Conservation (phyloP, 2,113 vertebrate species). For the Cettia cetti region DNA sequence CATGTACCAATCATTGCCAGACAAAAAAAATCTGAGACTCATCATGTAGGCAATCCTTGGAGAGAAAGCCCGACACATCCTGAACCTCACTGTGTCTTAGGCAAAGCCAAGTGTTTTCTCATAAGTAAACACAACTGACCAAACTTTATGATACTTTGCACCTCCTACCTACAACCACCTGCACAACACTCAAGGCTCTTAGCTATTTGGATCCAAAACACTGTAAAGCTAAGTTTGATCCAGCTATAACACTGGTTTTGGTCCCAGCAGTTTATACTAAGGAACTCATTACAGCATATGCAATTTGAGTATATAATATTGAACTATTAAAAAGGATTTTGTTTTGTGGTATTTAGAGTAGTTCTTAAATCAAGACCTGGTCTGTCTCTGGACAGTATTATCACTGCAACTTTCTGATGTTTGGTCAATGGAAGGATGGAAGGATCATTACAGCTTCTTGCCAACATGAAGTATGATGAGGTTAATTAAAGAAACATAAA, state of each 20-base stretch:
- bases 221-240: not conserved
- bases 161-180: not conserved
- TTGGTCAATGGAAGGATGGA: not conserved
- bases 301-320: not conserved
- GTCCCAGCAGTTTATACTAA: not conserved
- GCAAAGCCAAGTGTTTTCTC: not conserved
- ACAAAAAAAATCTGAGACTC: not conserved
- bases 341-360: not conserved
- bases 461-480: not conserved
- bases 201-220: not conserved
- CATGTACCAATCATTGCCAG: rapidly evolving
- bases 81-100: not conserved
- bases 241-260: not conserved
- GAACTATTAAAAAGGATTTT: not conserved
- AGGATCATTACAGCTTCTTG: not conserved
- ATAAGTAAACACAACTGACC: not conserved
- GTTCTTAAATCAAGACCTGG: conserved; percentile 5
- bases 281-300: not conserved
- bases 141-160: not conserved
- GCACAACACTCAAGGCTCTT: not conserved
- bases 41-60: not conserved
- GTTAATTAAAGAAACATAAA: conserved; percentile 48
- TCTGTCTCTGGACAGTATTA: not conserved
- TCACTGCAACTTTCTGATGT: not conserved
- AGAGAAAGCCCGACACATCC: not conserved